These are phyloP conservation scores for Orchesella flavescens DNA, from an alignment of 2,888 invertebrate species.

Conservation along the genomic window DNA sequence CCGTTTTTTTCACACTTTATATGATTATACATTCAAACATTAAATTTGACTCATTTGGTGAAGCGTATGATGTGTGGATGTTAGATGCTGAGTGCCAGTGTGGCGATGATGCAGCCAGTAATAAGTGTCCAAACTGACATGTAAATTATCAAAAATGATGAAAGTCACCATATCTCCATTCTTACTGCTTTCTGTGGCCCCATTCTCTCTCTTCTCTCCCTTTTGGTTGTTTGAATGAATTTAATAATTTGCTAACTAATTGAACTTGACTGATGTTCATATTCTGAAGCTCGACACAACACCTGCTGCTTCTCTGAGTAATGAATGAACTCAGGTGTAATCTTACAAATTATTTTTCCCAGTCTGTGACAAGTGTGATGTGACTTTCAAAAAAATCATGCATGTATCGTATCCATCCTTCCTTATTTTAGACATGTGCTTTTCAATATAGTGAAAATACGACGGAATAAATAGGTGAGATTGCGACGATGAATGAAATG, in stretches of 20 bases:
- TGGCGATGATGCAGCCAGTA: background rate
- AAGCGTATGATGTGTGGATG: background rate
- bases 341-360: background rate
- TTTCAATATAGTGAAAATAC: no score
- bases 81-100: background rate
- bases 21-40: background rate
- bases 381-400: background rate
- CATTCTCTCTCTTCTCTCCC: background rate
- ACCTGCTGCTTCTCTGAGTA: slow-evolving; percentile 2
- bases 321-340: background rate
- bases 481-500: no score
- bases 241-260: slow-evolving; percentile 13
- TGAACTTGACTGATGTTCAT: slow-evolving; percentile 15
- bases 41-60: background rate
- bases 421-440: no score
- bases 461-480: no score
- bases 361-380: background rate
- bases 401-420: no score
- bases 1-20: background rate
- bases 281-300: background rate
- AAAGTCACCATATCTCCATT: background rate
- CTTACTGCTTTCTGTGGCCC: slow-evolving; percentile 13
- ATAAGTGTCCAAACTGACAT: slow-evolving; percentile 7
- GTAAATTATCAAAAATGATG: slow-evolving; percentile 8
- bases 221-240: background rate